Evolutionary conservation across 2,888 invertebrate species (phyloP), one percentile per base, ranked within the genome.

Genomic region (Kryphioiulus occultus): DNA sequence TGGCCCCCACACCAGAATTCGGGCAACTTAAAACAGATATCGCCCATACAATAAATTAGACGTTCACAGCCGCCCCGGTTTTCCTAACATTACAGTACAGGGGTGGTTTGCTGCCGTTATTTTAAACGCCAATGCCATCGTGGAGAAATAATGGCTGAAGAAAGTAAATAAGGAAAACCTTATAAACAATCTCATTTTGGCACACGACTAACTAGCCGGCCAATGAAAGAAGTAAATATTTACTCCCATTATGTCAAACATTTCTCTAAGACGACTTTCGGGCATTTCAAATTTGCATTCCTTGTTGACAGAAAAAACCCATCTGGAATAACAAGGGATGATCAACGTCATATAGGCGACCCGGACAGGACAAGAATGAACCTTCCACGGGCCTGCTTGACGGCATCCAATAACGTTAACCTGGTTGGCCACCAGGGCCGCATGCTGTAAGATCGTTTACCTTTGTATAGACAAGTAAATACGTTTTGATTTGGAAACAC

Each of bases 1-100:
- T 68, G 68, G 68, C 68, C 68, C 68, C 68, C 68, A 26, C 68
- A 68, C 68, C 68, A 68, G 10, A 68, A 26, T 68, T 68, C 68
- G 68, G 68, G 68, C 68, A 68, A 68, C 68, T 68, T 68, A 26
- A 68, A 68, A 68, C 68, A 68, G 68, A 68, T 68, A 68, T 68
- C 22, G 22, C 26, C 68, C 12, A 68, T 68, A 68, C 26, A 22
- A 68, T 68, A 68, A 68, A 68, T 68, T 68, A 26, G 0, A 12
- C 12, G 68, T 68, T 68, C 68, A 68, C 22, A 68, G 22, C 68
- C 10, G 68, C 26, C 12, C 22, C 22, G 22, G 22, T 68, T 19
- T 9, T 59, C 7, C n/a, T n/a, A 35, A 7, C 35, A 35, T 35
- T 35, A 5, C 0, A 4, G 26, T 68, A 68, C 68, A 68, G 68